Base-by-base conservation (phyloP, 2,888 invertebrate genomes). In the Glaucopsyche alexis region DNA sequence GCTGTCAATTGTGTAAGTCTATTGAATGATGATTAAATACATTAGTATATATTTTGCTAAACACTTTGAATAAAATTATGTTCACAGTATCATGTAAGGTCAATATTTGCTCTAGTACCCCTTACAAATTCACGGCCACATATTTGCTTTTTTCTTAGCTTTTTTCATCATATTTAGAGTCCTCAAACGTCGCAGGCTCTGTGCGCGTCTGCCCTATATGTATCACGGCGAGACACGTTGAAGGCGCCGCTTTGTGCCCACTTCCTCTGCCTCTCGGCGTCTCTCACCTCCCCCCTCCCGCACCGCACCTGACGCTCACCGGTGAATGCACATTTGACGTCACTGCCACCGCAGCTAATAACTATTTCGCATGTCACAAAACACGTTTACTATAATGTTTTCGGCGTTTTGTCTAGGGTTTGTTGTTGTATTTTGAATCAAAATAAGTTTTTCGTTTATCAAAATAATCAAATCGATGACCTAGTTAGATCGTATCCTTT, bases 251-350 rank as follows among this genome's bases (percentile, higher is more conserved):
- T 86, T 88, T 88, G 87, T 87, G 81, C 79, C 78, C 79, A 80
- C 81, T 85, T 86, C 87, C 86, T 84, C 81, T 80, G 80, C 78
- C 77, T 78, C 79, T 81, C 80, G 82, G 79, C 82, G 79, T 79
- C 83, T 80, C 80, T 80, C 82, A 81, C 78, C 79, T 78, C 81
- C 78, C 78, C 79, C 75, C 74, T 74, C 79, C 29, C 38, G 19
- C 60, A 29, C 60, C 38, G 60, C 60, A 60, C 60, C 60, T 60
- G 60, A 29, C 29, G 14, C 7, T 60, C 78, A 77, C 76, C 80
- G 79, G 77, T 84, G 84, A 86, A 86, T 84, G 85, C 85, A 86
- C 85, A 84, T 84, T 85, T 82, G 83, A 84, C 81, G 82, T 80
- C 81, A 79, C 80, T 76, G 74, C 72, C 78, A 76, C 75, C 77